These are phyloP conservation scores for Tiliacea aurago DNA, from an alignment of 2,888 invertebrate species.

Conservation along the genomic window DNA sequence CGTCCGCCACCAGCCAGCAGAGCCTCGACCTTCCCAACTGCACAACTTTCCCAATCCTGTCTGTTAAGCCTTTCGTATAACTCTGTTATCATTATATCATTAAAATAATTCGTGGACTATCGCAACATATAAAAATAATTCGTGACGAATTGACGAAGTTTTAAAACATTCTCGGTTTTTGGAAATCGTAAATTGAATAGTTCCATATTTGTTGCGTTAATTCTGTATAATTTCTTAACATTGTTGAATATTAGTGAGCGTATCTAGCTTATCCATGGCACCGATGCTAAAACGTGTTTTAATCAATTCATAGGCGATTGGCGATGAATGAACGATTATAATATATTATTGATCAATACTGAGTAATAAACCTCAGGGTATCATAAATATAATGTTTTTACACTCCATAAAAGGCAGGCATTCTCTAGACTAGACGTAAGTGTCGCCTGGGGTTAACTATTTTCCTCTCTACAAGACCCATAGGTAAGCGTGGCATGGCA, in stretches of 20 bases:
- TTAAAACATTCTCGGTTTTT: slow-evolving; percentile 39
- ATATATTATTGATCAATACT: slow-evolving; percentile 4
- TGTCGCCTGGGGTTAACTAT: slow-evolving; percentile 30
- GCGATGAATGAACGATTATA: neutral
- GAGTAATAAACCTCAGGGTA: neutral
- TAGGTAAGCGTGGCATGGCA: slow-evolving; percentile 22
- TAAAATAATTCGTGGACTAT: slow-evolving; percentile 53
- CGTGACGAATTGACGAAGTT: slow-evolving; percentile 36
- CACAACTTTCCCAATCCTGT: slow-evolving; percentile 77
- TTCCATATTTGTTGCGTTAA: slow-evolving; percentile 21
- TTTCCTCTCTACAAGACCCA: slow-evolving; percentile 5
- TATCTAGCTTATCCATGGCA: slow-evolving; percentile 25
- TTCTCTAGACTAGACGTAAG: slow-evolving; percentile 19
- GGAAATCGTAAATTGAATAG: slow-evolving; percentile 37
- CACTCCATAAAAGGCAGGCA: slow-evolving; percentile 20
- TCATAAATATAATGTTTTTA: slow-evolving; percentile 1
- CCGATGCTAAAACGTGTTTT: neutral
- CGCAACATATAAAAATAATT: slow-evolving; percentile 50
- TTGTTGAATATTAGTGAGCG: slow-evolving; percentile 17
- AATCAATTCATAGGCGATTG: slow-evolving; percentile 20
- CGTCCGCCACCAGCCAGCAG: slow-evolving; percentile 70
- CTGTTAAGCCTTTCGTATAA: slow-evolving; percentile 66
- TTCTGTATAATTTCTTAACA: no score
- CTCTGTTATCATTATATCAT: slow-evolving; percentile 62
- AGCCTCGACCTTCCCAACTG: slow-evolving; percentile 75